Evolutionary conservation across 2,888 invertebrate species (phyloP), one percentile per base, ranked within the genome.

Genomic region (Drosophila mimica): DNA sequence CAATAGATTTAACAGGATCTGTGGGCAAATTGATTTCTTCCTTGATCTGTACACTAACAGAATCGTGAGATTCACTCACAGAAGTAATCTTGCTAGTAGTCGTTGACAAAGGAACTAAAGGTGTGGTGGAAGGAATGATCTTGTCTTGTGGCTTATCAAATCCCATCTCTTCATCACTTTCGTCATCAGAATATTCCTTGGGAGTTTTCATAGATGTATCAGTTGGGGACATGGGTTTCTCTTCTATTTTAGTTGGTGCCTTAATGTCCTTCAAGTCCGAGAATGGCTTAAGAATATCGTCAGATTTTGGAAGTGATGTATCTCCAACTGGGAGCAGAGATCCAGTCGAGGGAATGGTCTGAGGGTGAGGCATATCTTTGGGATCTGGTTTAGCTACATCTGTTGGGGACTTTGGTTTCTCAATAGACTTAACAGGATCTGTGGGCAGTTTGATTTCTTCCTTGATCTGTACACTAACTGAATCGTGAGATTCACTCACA

Each of bases 361-460:
- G 40, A n/a, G 40, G 3, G 6, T n/a, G 49, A 34, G n/a, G 28
- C 20, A n/a, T n/a, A 6, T 49, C 53, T 49, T 59, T 59, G 1
- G 25, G 46, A 56, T n/a, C 40, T 20, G 25, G 49, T 30, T 61
- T 64, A 17, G 33, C n/a, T 33, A 4, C 15, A 38, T 70, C 65
- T 36, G 57, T 31, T 8, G 61, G 65, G 0, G 65, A 57, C 57
- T 56, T 65, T 20, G 58, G 63, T 17, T 61, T 64, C 17, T 52
- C 62, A 46, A 58, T 52, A 17, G 34, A 11, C 5, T n/a, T 25
- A 13, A 34, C 4, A 13, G 13, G 4, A 34, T 34, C 34, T 17
- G 20, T 58, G n/a, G 65, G 65, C 11, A 51, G 31, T 25, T 58
- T 51, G 8, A 64, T 28, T 49, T 49, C 31, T 8, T 64, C 57